phyloP scores from a whole-genome alignment of 2,113 vertebrate species.

The Phaethon lepturus region DNA sequence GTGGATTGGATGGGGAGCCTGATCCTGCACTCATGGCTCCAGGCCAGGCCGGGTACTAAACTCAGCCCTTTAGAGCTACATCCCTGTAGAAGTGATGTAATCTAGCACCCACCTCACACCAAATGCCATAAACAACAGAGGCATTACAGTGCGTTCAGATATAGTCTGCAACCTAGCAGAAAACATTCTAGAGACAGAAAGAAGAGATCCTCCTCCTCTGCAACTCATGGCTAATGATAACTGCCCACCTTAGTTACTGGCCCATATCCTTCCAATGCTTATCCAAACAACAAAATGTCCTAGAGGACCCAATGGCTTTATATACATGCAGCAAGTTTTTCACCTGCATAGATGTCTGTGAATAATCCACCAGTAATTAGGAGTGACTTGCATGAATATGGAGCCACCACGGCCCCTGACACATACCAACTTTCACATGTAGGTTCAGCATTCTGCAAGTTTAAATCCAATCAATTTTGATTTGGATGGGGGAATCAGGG shows the following conservation, averaged over 20 bases:
- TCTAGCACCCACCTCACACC: not conserved
- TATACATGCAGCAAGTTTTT: not conserved
- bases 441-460: not conserved
- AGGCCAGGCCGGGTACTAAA: not conserved
- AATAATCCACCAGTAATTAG: not conserved
- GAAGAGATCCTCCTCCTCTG: not conserved
- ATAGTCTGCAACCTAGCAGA: not conserved
- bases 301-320: not conserved
- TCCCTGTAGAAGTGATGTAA: not conserved
- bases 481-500: not conserved
- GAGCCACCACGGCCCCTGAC: not conserved
- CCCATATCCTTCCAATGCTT: not conserved
- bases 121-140: not conserved
- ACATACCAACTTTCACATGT: accelerated
- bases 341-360: not conserved
- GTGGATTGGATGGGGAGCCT: not conserved
- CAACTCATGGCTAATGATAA: not conserved
- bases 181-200: not conserved
- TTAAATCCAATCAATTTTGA: not conserved
- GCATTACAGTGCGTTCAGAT: not conserved
- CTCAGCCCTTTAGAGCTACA: not conserved
- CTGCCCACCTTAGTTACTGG: too few species aligned
- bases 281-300: not conserved
- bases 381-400: not conserved
- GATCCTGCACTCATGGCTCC: too few species aligned